Evolutionary conservation across 2,888 invertebrate species (phyloP), one percentile per base, ranked within the genome.

Genomic region (Antitype chi): DNA sequence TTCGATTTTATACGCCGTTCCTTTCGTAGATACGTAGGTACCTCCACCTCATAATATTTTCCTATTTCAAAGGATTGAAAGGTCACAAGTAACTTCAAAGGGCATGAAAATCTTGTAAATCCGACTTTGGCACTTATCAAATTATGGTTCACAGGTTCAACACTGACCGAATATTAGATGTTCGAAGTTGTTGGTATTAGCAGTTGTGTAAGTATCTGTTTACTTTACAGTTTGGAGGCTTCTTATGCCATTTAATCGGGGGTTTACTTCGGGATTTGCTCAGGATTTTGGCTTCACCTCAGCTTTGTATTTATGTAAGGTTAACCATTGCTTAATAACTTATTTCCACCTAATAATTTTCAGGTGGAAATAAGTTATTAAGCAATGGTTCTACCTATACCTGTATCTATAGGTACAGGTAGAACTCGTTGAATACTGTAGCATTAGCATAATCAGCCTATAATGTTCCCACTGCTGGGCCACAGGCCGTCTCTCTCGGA

Each of bases 21-120:
- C 57, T 32, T 74, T 38, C 32, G 43, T 72, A 76, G 57, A 62
- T 49, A 55, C 68, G 53, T 75, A 49, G 43, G 49, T 70, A 68
- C 63, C 25, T 32, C n/a, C n/a, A 55, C 32, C 67, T 85, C 80
- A 80, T 77, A 77, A 86, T 74, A 84, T 84, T 82, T 89, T 78
- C 78, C 67, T 78, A 77, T 80, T 80, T 84, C 80, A 81, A 81
- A 84, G 80, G 77, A 81, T 78, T 80, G 78, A 84, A 89, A 88
- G 87, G 85, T 85, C 81, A 85, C 60, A 81, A 74, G 77, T 75
- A 78, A 83, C 78, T 68, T 82, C 79, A 82, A 85, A 88, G 80
- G 68, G 57, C 60, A 81, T 53, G 59, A 80, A 66, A 77, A 77
- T 82, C 67, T 70, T 67, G 67, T 78, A 63, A 66, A 80, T 76